These are phyloP conservation scores for Laticauda laticaudata DNA, from an alignment of 2,113 vertebrate genomes.

Conservation along the genomic window DNA sequence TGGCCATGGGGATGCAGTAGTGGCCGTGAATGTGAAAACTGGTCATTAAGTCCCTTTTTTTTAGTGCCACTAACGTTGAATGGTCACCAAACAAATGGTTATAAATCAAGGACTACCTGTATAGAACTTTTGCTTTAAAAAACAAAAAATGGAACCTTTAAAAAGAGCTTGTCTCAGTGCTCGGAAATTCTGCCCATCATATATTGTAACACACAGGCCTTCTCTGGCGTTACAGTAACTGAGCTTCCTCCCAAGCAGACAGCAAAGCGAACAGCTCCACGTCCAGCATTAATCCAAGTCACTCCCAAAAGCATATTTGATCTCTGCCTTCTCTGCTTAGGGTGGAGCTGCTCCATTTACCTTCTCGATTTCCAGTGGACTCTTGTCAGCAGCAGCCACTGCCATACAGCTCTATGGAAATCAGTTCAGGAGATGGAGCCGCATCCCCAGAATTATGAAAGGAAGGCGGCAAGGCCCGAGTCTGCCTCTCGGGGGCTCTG, in stretches of 20 bases:
- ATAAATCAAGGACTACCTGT: background rate
- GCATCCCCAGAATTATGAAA: background rate
- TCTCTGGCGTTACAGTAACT: background rate
- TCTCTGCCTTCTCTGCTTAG: background rate
- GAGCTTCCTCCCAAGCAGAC: background rate
- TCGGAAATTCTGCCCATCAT: background rate
- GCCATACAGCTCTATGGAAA: background rate
- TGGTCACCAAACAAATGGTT: background rate
- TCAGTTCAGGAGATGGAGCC: background rate
- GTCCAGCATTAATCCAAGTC: background rate
- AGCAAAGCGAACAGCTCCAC: background rate
- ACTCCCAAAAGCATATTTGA: background rate
- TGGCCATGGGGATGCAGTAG: background rate
- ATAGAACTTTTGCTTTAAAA: background rate
- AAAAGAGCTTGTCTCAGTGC: background rate
- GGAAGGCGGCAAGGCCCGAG: background rate
- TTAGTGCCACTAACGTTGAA: background rate
- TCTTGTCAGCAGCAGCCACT: background rate
- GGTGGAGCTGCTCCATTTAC: constrained; percentile 1
- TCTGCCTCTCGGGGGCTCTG: background rate
- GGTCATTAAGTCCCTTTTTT: background rate
- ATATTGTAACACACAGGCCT: background rate
- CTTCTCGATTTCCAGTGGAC: background rate
- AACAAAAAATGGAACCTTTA: background rate
- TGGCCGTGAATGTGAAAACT: background rate